phyloP scores from a whole-genome alignment of 2,113 vertebrate genomes.

The Atherinomorus stipes region DNA sequence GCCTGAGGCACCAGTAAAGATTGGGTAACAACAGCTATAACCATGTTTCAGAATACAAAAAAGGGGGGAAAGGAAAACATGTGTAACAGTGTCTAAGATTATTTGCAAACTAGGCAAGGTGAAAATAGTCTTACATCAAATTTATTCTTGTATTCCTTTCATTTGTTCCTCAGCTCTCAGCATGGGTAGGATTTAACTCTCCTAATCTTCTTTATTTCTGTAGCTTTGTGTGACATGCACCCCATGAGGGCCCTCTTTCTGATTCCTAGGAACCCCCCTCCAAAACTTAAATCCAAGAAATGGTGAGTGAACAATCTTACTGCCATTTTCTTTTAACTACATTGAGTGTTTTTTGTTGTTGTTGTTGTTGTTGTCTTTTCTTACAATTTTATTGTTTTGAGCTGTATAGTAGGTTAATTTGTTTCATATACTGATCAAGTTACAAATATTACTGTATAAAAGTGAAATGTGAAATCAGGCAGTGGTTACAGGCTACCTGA shows the following conservation, averaged over 20 bases:
- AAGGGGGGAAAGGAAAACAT: slow-evolving; percentile 1
- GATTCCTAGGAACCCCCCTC: slow-evolving; percentile 92
- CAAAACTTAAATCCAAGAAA: slow-evolving; percentile 94
- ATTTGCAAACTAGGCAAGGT: slow-evolving; percentile 41
- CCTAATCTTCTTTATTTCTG: slow-evolving; percentile 38
- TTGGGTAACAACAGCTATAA: slow-evolving; percentile 73
- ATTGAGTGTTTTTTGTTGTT: not conserved
- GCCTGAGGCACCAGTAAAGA: slow-evolving; percentile 65
- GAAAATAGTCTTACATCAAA: slow-evolving; percentile 20
- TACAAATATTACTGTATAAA: not conserved
- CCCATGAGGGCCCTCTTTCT: slow-evolving; percentile 94
- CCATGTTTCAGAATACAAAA: slow-evolving; percentile 59
- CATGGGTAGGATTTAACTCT: slow-evolving; percentile 16
- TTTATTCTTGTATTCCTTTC: not conserved
- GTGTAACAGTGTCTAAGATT: slow-evolving; percentile 51
- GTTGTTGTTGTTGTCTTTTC: not conserved
- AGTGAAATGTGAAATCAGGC: not conserved
- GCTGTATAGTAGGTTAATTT: not conserved
- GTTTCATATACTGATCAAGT: not conserved
- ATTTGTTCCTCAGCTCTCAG: slow-evolving; percentile 1
- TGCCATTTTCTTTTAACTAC: not conserved
- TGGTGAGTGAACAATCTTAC: slow-evolving; percentile 82
- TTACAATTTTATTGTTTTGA: too few species aligned
- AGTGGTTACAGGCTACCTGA: not conserved
- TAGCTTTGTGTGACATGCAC: slow-evolving; percentile 94